Percentiles rank a stretch among this genome's conserved stretches.
phyloP scores from a whole-genome alignment of 2,888 invertebrate species.

The Amiota communis region DNA sequence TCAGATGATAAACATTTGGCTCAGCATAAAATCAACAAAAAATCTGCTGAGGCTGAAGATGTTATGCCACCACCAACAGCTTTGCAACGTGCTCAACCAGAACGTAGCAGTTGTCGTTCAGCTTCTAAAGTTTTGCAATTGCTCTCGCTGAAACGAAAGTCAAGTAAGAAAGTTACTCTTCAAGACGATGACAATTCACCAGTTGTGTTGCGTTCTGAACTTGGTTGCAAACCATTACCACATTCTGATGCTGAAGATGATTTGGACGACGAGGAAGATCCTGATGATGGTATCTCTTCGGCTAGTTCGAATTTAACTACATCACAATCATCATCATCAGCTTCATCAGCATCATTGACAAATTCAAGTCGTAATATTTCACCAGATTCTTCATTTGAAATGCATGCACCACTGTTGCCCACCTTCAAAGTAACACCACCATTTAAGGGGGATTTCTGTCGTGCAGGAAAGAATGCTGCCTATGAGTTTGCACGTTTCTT shows the following conservation, averaged over 20 bases:
- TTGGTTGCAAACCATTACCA: conserved; percentile 52
- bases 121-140: conserved; percentile 66
- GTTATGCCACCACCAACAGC: conserved; percentile 54
- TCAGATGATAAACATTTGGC: not conserved
- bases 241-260: conserved; percentile 51
- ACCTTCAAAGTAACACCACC: conserved; percentile 71
- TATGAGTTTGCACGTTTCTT: conserved; percentile 68
- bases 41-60: conserved; percentile 52
- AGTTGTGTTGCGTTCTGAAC: conserved; percentile 54
- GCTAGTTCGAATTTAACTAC: conserved; percentile 58
- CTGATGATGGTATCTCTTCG: conserved; percentile 68
- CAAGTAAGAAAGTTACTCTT: conserved; percentile 38
- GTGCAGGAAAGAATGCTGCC: conserved; percentile 61
- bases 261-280: conserved; percentile 49
- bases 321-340: conserved; percentile 39
- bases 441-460: conserved; percentile 45
- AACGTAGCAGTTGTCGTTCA: conserved; percentile 60
- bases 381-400: conserved; percentile 69
- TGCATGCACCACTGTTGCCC: conserved; percentile 71
- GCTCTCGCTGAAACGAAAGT: conserved; percentile 64
- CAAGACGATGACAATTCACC: conserved; percentile 55
- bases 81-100: conserved; percentile 55
- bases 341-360: conserved; percentile 13
- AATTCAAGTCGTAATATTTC: conserved; percentile 59
- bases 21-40: conserved; percentile 33